Percentiles rank a stretch among this genome's conserved stretches.
Conservation (phyloP, 1,140 invertebrate species). For the Neodiprion pinetum region DNA sequence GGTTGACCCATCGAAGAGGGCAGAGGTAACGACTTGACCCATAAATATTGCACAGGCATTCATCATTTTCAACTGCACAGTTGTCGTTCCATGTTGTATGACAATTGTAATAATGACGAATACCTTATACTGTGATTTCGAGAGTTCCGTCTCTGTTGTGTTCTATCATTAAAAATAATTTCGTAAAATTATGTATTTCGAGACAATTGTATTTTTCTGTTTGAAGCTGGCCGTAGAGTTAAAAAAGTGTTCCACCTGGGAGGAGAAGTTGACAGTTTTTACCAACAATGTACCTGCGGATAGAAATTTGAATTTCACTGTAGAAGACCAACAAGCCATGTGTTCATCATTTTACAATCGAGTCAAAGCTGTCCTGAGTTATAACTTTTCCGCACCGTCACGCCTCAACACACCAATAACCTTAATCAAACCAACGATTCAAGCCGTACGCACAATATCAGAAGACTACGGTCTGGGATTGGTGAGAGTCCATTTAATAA, state of each 20-base stretch:
- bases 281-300: constrained; percentile 26
- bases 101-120: too few species aligned
- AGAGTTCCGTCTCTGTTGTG: too few species aligned
- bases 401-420: constrained; percentile 66
- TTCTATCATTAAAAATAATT: constrained; percentile 45
- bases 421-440: constrained; percentile 68
- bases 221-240: constrained; percentile 54
- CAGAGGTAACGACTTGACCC: constrained; percentile 33
- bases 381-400: constrained; percentile 48
- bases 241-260: constrained; percentile 48
- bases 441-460: constrained; percentile 58
- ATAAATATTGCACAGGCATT: not conserved
- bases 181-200: too few species aligned
- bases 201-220: not conserved
- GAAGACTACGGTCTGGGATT: constrained; percentile 67
- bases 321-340: constrained; percentile 58
- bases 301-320: constrained; percentile 14
- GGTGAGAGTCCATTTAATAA: not conserved
- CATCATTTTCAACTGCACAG: not conserved
- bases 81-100: not conserved
- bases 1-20: constrained; percentile 21
- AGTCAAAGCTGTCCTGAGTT: constrained; percentile 63
- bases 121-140: too few species aligned
- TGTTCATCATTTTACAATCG: constrained; percentile 63
- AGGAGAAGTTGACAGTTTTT: constrained; percentile 52